These are phyloP conservation scores for Pollachius pollachius DNA, from an alignment of 2,113 vertebrate genomes.

Conservation along the genomic window DNA sequence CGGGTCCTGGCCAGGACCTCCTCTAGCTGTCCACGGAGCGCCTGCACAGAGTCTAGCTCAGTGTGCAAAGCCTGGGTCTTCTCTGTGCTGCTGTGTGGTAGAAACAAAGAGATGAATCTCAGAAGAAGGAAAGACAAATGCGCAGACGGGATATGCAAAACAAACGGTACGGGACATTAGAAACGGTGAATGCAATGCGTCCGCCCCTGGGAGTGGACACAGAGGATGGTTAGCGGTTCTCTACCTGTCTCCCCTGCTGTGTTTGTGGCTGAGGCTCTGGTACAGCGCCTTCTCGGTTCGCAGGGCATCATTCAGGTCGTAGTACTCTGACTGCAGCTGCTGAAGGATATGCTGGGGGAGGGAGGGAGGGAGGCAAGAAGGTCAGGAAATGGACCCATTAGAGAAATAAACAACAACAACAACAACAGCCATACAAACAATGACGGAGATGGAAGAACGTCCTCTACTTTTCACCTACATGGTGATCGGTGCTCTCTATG, in stretches of 20 bases:
- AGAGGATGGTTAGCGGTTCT: background rate
- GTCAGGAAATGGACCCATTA: background rate
- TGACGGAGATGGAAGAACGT: constrained; percentile 4
- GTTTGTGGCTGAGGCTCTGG: constrained; percentile 80
- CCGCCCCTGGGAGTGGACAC: background rate
- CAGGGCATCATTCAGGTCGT: constrained; percentile 84
- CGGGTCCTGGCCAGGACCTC: constrained; percentile 85
- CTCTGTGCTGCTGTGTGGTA: constrained; percentile 65
- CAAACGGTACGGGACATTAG: background rate
- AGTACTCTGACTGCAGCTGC: constrained; percentile 83
- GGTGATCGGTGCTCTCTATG: constrained; percentile 72
- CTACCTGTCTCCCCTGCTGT: constrained; percentile 81
- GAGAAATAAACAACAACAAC: background rate
- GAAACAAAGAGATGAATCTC: background rate
- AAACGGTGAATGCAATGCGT: background rate
- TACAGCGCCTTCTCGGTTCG: constrained; percentile 88
- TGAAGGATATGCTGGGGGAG: constrained; percentile 76
- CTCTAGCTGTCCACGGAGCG: constrained; percentile 85
- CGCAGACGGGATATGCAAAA: background rate
- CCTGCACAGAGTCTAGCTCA: constrained; percentile 85
- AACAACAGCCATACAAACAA: background rate
- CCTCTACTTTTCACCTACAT: constrained; percentile 63
- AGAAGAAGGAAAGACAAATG: background rate
- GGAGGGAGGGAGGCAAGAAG: background rate
- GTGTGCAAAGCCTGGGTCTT: constrained; percentile 80